A percentile compares a stretch with the other conserved stretches of the same genome.
Conservation (phyloP, 2,888 invertebrate genomes). For the Leucophora obtusa region DNA sequence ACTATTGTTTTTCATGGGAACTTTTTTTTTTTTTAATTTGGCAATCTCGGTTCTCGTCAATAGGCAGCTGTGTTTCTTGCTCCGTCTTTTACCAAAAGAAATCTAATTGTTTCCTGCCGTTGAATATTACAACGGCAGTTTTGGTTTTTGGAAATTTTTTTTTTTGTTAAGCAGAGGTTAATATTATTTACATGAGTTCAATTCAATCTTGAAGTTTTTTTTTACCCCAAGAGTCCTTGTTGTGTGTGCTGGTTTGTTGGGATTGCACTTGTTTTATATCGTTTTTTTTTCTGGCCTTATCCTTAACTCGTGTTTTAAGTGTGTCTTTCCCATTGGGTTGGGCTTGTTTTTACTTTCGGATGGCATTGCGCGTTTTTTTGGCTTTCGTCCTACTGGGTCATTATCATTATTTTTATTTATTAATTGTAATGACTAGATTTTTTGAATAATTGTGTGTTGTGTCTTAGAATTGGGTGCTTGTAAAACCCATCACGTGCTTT, state of each 20-base stretch:
- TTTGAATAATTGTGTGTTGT: no score
- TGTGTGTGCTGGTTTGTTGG: neutral
- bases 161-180: neutral
- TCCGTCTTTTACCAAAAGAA: slow-evolving; percentile 31
- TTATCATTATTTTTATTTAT: neutral
- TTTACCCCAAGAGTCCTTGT: slow-evolving; percentile 3
- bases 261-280: slow-evolving; percentile 51
- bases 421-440: slow-evolving; percentile 6
- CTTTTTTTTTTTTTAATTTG: slow-evolving; percentile 32
- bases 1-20: slow-evolving; percentile 55
- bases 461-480: neutral
- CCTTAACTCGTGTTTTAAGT: slow-evolving; percentile 58
- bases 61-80: slow-evolving; percentile 63
- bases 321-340: slow-evolving; percentile 45
- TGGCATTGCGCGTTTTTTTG: slow-evolving; percentile 24
- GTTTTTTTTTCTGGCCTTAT: neutral
- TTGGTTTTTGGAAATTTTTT: slow-evolving; percentile 15
- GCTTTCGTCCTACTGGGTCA: slow-evolving; percentile 1
- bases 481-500: neutral
- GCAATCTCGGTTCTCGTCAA: slow-evolving; percentile 69
- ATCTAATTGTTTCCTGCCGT: slow-evolving; percentile 62
- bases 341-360: neutral
- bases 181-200: slow-evolving; percentile 30
- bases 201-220: neutral
- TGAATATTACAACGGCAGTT: slow-evolving; percentile 46